Percentiles rank a stretch among this genome's conserved stretches.
Evolutionary conservation across 2,888 invertebrate genomes (phyloP).

Genomic region (Brenthis ino): DNA sequence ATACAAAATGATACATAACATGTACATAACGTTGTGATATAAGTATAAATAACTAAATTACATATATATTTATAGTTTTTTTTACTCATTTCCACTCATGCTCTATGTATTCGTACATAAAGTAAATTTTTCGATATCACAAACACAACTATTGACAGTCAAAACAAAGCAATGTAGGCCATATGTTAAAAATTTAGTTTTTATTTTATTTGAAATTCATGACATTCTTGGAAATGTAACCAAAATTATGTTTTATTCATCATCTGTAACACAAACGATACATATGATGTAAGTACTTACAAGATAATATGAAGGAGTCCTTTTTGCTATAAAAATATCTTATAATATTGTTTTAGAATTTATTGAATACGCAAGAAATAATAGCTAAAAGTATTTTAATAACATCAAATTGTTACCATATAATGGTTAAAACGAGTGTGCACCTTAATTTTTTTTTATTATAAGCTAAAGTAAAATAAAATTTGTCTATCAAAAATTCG

Average conservation of each 20-base stretch:
- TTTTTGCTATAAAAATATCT: background rate
- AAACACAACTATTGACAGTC: conserved; percentile 21
- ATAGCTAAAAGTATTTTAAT: no score
- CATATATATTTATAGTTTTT: no score
- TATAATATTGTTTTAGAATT: background rate
- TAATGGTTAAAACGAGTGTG: no score
- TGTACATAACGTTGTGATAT: no score
- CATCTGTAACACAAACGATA: conserved; percentile 22
- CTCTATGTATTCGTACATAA: background rate
- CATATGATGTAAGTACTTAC: conserved; percentile 11
- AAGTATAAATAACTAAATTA: no score
- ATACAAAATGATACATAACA: no score
- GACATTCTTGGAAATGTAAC: conserved; percentile 27
- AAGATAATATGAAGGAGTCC: conserved; percentile 13
- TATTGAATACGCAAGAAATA: no score
- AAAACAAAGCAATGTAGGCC: conserved; percentile 38
- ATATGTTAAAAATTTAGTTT: conserved; percentile 30
- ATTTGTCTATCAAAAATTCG: no score
- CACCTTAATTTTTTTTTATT: no score
- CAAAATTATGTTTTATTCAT: conserved; percentile 34
- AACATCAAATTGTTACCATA: no score
- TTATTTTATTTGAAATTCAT: conserved; percentile 34
- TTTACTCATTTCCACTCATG: no score
- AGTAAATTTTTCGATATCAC: background rate
- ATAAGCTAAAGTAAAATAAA: no score